Percentiles rank a stretch among this genome's conserved stretches.
Evolutionary conservation across 1,140 invertebrate species (phyloP).

Genomic region (Akabosia matsudoensis): DNA sequence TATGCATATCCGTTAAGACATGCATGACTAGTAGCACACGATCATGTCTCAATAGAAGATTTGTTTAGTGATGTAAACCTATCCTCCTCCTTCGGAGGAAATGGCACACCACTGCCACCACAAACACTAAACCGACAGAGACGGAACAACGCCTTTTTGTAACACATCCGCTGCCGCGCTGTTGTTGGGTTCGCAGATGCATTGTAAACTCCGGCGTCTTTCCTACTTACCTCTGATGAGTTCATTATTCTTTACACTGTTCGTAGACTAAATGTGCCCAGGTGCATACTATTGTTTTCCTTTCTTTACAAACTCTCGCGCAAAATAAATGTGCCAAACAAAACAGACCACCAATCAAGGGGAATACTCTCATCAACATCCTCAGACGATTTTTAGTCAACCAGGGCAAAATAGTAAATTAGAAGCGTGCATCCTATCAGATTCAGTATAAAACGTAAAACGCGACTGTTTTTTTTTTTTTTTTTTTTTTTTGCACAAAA

Average conservation of each 20-base stretch:
- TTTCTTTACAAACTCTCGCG: too few relatives aligned
- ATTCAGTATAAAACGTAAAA: not conserved
- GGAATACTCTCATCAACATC: not conserved
- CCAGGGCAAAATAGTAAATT: not conserved
- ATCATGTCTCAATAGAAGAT: too few relatives aligned
- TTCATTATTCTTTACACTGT: not conserved
- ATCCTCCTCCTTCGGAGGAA: too few relatives aligned
- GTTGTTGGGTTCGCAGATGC: too few relatives aligned
- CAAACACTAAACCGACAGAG: not conserved
- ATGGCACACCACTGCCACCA: not conserved
- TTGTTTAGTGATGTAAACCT: too few relatives aligned
- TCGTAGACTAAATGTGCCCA: not conserved
- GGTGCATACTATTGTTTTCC: too few relatives aligned
- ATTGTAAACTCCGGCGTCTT: not conserved
- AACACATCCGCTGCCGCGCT: not conserved
- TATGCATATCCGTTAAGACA: too few relatives aligned
- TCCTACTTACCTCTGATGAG: not conserved
- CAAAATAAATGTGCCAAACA: too few relatives aligned
- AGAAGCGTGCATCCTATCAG: not conserved
- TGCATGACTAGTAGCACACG: too few relatives aligned
- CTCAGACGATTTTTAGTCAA: too few relatives aligned
- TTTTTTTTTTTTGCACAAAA: too few relatives aligned
- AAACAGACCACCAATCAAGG: not conserved
- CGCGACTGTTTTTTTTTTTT: too few relatives aligned
- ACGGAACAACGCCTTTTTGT: not conserved